Conservation (phyloP, 2,797 vertebrate genomes). For the Enteromius argenteus region DNA sequence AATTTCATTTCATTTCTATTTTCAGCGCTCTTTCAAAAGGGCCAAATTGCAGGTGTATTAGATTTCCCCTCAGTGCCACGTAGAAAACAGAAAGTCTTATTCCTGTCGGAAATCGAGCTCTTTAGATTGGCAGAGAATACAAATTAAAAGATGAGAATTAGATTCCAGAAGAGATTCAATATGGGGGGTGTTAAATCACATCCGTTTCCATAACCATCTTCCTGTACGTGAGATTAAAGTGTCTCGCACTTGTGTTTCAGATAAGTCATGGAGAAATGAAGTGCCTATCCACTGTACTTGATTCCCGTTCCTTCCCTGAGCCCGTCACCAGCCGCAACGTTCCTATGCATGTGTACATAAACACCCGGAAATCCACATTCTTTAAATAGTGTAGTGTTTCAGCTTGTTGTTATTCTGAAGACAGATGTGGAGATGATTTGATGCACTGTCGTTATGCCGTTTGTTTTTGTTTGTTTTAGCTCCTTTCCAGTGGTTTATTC, state of each 20-base stretch:
- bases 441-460: slow-evolving; percentile 44
- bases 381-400: slow-evolving; percentile 56
- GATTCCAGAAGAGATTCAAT: slow-evolving; percentile 18
- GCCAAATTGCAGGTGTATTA: slow-evolving; percentile 49
- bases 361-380: slow-evolving; percentile 50
- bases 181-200: slow-evolving; percentile 41
- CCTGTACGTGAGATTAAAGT: slow-evolving; percentile 54
- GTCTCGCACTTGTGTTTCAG: slow-evolving; percentile 66
- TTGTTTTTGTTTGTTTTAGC: slow-evolving; percentile 35
- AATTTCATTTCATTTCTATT: slow-evolving; percentile 40
- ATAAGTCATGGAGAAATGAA: slow-evolving; percentile 68
- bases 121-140: slow-evolving; percentile 51
- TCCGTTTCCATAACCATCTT: slow-evolving; percentile 53
- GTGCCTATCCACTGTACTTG: slow-evolving; percentile 76
- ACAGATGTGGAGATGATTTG: slow-evolving; percentile 47
- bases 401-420: slow-evolving; percentile 47
- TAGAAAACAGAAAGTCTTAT: slow-evolving; percentile 20
- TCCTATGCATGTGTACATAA: slow-evolving; percentile 50
- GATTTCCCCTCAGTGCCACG: slow-evolving; percentile 35
- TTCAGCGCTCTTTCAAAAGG: slow-evolving; percentile 31
- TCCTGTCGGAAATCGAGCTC: slow-evolving; percentile 3
- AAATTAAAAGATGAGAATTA: slow-evolving; percentile 50
- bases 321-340: slow-evolving; percentile 29
- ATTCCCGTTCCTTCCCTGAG: slow-evolving; percentile 56
- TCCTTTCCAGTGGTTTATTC: slow-evolving; percentile 33